Evolutionary conservation across 2,797 vertebrate genomes (phyloP).

Genomic region (Moxostoma hubbsi): DNA sequence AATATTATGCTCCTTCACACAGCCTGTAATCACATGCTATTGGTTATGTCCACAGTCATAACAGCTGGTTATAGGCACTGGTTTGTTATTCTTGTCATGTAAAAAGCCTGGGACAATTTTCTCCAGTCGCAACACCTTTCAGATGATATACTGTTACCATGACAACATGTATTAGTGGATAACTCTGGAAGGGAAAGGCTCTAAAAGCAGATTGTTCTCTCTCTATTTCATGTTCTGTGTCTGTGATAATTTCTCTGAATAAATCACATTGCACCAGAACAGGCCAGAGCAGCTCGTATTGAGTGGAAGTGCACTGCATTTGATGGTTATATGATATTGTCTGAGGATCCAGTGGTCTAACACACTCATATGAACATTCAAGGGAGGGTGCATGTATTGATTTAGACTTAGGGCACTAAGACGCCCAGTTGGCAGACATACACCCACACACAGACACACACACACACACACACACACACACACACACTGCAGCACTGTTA

Average conservation of each 20-base stretch:
- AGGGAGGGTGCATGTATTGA: conserved; percentile 26
- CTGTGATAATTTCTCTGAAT: neutral
- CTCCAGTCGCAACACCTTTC: neutral
- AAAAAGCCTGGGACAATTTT: neutral
- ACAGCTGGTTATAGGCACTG: neutral
- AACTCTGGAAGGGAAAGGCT: neutral
- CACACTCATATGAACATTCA: conserved; percentile 26
- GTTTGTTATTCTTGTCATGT: neutral
- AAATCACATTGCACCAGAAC: conserved; percentile 5
- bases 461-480: conserved; percentile 18
- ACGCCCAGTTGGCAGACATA: neutral
- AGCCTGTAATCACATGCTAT: too few relatives aligned
- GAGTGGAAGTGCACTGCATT: conserved; percentile 4
- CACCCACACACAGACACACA: conserved; percentile 19
- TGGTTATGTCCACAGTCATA: neutral
- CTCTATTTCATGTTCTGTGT: neutral
- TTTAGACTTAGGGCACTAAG: conserved; percentile 3
- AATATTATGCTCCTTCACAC: too few relatives aligned
- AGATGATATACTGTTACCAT: neutral
- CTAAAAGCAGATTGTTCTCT: neutral
- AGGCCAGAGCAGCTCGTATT: neutral
- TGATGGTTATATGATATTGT: neutral
- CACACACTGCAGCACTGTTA: conserved; percentile 30
- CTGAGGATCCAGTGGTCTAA: neutral
- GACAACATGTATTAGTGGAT: conserved; percentile 1